Evolutionary conservation across 1,140 invertebrate species (phyloP), one percentile per base, ranked within the genome.

Genomic region (Sarcophaga peregrina): DNA sequence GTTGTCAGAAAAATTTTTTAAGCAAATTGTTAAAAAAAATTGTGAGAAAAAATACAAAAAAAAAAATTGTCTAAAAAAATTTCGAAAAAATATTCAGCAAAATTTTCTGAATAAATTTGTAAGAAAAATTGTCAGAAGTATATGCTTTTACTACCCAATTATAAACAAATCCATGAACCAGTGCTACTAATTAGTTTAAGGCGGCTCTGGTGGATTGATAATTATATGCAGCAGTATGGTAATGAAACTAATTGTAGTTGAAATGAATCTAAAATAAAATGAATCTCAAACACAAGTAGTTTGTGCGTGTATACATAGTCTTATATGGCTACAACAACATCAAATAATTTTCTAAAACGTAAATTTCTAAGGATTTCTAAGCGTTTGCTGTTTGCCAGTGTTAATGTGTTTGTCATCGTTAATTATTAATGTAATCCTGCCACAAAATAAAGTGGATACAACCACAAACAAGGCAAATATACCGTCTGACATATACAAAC

Each of bases 401-500:
- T 25, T 20, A 25, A 11, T 9, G 15, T 52, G n/a, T 78, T 78
- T 78, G 17, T 50, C 11, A 54, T 15, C 52, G 37, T 81, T 52
- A 25, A 45, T 62, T 58, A 88, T 88, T 88, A 87, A 88, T 87
- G 87, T 89, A 89, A 89, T 89, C 88, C 87, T 89, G 88, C 88
- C 88, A 85, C 87, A 89, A 86, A 89, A 89, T 89, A 86, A 89
- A 89, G 87, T 89, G 86, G 25, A 89, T 89, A 88, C 81, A 86
- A 86, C 88, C 88, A 87, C 88, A 89, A 89, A 89, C 86, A 89
- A 88, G 86, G 62, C 62, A 68, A 68, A 68, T 25, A 68, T 68
- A 68, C 2, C 10, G 25, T 2, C 11, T 7, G 15, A 68, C 17
- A 68, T 8, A 20, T 20, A 68, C 62, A 25, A 4, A 68, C 20